Conservation (phyloP, 2,888 invertebrate genomes). For the Dolichomitus sp. region DNA sequence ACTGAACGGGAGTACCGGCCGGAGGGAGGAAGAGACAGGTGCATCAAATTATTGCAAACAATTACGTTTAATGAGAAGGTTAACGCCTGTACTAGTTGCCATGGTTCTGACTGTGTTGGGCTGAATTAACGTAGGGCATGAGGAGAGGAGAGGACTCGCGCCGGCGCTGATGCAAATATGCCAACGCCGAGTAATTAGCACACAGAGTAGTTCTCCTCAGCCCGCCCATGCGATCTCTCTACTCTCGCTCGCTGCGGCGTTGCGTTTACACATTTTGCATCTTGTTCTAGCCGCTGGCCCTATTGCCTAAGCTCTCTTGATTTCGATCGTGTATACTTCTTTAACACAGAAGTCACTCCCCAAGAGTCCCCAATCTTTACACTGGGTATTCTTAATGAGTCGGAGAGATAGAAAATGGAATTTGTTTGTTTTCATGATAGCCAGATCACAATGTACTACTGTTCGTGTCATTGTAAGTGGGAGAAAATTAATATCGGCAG, state of each 20-base stretch:
- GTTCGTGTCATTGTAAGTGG: no score
- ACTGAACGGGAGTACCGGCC: constrained; percentile 44
- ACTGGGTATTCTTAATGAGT: not conserved
- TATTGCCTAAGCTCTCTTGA: no score
- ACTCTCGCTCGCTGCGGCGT: constrained; percentile 7
- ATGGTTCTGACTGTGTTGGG: constrained; percentile 27
- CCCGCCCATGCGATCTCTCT: constrained; percentile 42
- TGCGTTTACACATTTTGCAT: constrained; percentile 20
- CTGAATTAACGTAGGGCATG: not conserved
- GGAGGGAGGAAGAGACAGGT: constrained; percentile 71
- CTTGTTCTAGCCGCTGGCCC: constrained; percentile 10
- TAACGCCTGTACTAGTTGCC: constrained; percentile 78
- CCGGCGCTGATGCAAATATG: constrained; percentile 80
- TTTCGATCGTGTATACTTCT: not conserved
- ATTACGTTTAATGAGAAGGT: constrained; percentile 85
- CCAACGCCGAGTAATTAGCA: constrained; percentile 83
- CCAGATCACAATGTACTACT: not conserved
- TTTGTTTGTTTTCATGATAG: not conserved
- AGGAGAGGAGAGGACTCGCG: constrained; percentile 65
- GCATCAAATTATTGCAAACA: constrained; percentile 84
- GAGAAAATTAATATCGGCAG: no score
- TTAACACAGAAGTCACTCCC: not conserved
- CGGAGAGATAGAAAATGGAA: not conserved
- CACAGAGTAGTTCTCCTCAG: constrained; percentile 75
- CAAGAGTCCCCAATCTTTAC: not conserved